Percentiles rank a stretch among this genome's conserved stretches.
phyloP scores from a whole-genome alignment of 2,888 invertebrate genomes.

The Poecilobothrus nobilitatus region DNA sequence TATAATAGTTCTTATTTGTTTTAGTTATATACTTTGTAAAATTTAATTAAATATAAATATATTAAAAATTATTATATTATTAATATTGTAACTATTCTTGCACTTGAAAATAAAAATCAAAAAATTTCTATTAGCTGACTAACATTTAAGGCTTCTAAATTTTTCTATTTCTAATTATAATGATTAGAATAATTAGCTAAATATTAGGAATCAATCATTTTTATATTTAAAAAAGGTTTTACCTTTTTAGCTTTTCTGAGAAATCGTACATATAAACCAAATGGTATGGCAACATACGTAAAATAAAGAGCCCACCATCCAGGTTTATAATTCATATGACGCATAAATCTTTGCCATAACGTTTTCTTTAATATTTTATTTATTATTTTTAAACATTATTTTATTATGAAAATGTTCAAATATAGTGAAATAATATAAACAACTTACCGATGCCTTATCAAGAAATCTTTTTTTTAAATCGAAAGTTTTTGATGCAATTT shows the following conservation, averaged over 20 bases:
- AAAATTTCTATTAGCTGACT: no score
- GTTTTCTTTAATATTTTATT: conserved; percentile 45
- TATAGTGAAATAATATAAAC: neutral
- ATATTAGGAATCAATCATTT: no score
- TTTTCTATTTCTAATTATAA: no score
- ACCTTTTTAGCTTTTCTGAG: conserved; percentile 62
- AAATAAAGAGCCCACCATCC: conserved; percentile 75
- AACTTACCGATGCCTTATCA: conserved; percentile 70
- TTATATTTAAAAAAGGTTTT: conserved; percentile 24
- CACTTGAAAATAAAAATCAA: no score
- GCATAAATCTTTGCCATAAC: conserved; percentile 66
- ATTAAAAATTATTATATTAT: no score
- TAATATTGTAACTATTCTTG: no score
- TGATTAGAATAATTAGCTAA: no score
- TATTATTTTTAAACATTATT: conserved; percentile 12
- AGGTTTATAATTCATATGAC: conserved; percentile 67
- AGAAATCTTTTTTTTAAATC: conserved; percentile 73
- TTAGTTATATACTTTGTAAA: neutral
- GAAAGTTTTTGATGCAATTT: conserved; percentile 78
- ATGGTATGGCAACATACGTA: conserved; percentile 64
- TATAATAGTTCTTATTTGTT: neutral
- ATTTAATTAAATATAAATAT: no score
- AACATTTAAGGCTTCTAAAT: no score
- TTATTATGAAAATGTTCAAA: neutral
- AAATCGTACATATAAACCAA: conserved; percentile 59